These are phyloP conservation scores for Ochropacha duplaris DNA, from an alignment of 2,888 invertebrate species.

Conservation along the genomic window DNA sequence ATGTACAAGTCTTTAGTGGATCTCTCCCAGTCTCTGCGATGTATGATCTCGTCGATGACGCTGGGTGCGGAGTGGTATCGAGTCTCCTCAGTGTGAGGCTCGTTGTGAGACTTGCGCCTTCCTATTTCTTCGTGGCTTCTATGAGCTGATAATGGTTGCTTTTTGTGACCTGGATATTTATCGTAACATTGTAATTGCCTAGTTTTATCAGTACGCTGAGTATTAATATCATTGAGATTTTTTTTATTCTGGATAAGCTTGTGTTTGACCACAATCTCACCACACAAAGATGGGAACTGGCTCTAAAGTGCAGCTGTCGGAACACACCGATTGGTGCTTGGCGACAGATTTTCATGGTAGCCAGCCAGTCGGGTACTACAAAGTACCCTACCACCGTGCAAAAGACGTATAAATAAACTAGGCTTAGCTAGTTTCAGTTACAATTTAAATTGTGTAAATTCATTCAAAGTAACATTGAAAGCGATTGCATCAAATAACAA, in stretches of 20 bases:
- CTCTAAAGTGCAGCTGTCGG: too few relatives aligned
- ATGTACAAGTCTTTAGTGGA: slow-evolving; percentile 67
- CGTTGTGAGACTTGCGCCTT: slow-evolving; percentile 52
- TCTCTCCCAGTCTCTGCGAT: slow-evolving; percentile 72
- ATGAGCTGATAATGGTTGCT: slow-evolving; percentile 57
- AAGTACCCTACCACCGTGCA: too few relatives aligned
- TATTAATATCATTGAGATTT: too few relatives aligned
- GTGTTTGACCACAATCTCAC: too few relatives aligned
- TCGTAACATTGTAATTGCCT: background rate
- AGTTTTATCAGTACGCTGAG: too few relatives aligned
- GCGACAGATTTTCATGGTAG: too few relatives aligned
- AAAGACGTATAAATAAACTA: too few relatives aligned
- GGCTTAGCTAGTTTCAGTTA: too few relatives aligned
- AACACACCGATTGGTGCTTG: too few relatives aligned
- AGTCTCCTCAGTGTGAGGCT: slow-evolving; percentile 35
- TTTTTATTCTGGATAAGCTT: too few relatives aligned
- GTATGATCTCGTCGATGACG: slow-evolving; percentile 71
- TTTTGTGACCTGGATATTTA: slow-evolving; percentile 49
- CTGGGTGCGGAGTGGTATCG: slow-evolving; percentile 75
- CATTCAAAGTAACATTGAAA: background rate
- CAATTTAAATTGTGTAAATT: background rate
- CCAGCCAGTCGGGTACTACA: too few relatives aligned
- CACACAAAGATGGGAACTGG: too few relatives aligned
- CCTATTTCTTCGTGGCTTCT: slow-evolving; percentile 71
- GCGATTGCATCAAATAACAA: background rate